Base-by-base conservation (phyloP, 2,797 vertebrate genomes). In the Ptychadena robeensis region DNA sequence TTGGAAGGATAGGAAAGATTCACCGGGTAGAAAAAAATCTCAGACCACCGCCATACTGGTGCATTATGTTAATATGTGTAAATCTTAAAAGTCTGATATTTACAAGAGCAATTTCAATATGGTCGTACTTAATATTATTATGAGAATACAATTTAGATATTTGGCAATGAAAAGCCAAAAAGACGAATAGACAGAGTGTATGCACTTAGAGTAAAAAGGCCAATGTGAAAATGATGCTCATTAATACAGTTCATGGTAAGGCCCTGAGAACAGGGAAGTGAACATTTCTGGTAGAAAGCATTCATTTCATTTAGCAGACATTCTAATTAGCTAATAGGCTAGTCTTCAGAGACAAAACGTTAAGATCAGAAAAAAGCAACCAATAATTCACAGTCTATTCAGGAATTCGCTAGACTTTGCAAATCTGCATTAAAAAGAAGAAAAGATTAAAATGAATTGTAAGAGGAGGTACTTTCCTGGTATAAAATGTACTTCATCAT, bases 201-300 rank as follows among this genome's bases (percentile, higher is more conserved):
- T 59, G 53, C 12, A 25, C 7, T 61, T 9, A 28, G 27, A 27
- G 59, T 27, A 12, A 61, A 28, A 61, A 27, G 11, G n/a, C 9
- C 59, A 61, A 2, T 61, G 27, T 61, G 59, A 61, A 61, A 61
- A 61, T 61, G 25, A 61, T 75, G 35, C 57, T 75, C 38, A 75
- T 75, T 75, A 75, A 63, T 64, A 75, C 34, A 32, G 73, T 63
- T 3, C 59, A 25, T 61, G 2, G 59, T 61, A 61, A 25, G 59
- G 27, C n/a, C 59, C 73, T 22, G 73, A 75, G 57, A 63, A 37
- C 61, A 27, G 59, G 59, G 34, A 64, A 75, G 25, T 6, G n/a
- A 61, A 12, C 25, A 31, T 8, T 61, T 34, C 31, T 53, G 18
- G 44, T 18, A 48, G 14, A 59, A 30, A 8, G 48, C 22, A 18